Evolutionary conservation across 2,113 vertebrate species (phyloP).

Genomic region (Spermophilus dauricus): DNA sequence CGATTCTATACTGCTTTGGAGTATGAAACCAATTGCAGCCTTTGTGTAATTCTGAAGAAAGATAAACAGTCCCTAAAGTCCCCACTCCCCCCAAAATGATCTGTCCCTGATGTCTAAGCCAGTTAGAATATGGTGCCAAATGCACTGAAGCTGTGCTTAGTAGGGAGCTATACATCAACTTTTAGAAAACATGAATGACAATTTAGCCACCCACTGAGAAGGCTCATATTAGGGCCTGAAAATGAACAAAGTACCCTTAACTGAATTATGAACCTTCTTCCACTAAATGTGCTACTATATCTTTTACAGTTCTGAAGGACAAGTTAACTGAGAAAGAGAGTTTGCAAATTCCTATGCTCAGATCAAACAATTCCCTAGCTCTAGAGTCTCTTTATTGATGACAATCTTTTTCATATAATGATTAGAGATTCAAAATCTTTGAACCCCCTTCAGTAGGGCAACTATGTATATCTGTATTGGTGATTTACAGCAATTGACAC

Average conservation of each 20-base stretch:
- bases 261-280: constrained; percentile 35
- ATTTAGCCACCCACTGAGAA: background rate
- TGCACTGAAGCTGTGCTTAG: background rate
- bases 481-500: constrained; percentile 85
- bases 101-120: background rate
- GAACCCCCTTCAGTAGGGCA: constrained; percentile 86
- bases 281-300: constrained; percentile 5
- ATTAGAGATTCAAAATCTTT: constrained; percentile 85
- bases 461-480: constrained; percentile 78
- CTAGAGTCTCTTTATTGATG: constrained; percentile 82
- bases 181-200: background rate
- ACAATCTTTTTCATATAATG: constrained; percentile 79
- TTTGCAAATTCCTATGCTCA: constrained; percentile 70
- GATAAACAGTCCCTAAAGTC: constrained; percentile 1
- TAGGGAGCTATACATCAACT: background rate
- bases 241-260: constrained; percentile 47
- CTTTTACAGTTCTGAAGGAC: constrained; percentile 63
- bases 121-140: background rate
- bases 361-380: constrained; percentile 78
- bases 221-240: background rate
- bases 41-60: constrained; percentile 70
- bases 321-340: constrained; percentile 72
- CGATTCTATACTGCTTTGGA: constrained; percentile 55
- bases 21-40: constrained; percentile 62
- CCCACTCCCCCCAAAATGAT: background rate